These are phyloP conservation scores for Drosophila acutilabella DNA, from an alignment of 2,888 invertebrate species.

Conservation along the genomic window DNA sequence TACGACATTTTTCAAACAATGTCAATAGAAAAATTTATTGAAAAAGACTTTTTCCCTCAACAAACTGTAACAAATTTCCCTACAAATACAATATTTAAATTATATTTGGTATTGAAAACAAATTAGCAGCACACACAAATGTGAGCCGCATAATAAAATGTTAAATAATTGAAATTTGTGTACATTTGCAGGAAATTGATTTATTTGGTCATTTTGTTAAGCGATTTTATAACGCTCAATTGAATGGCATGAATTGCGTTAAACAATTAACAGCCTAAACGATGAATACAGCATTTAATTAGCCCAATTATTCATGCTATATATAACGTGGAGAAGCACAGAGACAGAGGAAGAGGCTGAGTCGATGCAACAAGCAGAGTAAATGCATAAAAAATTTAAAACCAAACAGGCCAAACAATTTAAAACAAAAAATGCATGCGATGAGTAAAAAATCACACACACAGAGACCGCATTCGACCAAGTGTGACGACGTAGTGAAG, in stretches of 20 bases:
- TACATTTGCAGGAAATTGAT: conserved; percentile 13
- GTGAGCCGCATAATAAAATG: conserved; percentile 7
- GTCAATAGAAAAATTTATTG: too few species aligned
- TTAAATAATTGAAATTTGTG: conserved; percentile 13
- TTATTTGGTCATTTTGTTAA: conserved; percentile 20
- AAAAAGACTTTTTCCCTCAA: too few species aligned
- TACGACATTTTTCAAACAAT: too few species aligned
- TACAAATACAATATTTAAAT: not conserved
- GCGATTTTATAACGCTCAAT: conserved; percentile 42
- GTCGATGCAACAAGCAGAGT: conserved; percentile 12
- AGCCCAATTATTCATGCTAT: conserved; percentile 55
- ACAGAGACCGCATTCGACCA: conserved; percentile 33
- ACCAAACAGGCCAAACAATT: conserved; percentile 38
- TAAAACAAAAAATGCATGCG: conserved; percentile 20
- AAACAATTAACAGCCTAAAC: conserved; percentile 37
- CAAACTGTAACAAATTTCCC: not conserved
- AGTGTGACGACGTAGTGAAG: conserved; percentile 12
- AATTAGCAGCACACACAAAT: not conserved
- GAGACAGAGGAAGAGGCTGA: not conserved
- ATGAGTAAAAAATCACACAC: conserved; percentile 14
- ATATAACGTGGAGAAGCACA: not conserved
- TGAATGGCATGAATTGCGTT: conserved; percentile 43
- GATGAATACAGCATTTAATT: conserved; percentile 63
- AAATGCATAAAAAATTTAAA: conserved; percentile 44
- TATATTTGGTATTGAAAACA: not conserved